Evolutionary conservation across 2,113 vertebrate genomes (phyloP).

Genomic region (Pleuronectes platessa): DNA sequence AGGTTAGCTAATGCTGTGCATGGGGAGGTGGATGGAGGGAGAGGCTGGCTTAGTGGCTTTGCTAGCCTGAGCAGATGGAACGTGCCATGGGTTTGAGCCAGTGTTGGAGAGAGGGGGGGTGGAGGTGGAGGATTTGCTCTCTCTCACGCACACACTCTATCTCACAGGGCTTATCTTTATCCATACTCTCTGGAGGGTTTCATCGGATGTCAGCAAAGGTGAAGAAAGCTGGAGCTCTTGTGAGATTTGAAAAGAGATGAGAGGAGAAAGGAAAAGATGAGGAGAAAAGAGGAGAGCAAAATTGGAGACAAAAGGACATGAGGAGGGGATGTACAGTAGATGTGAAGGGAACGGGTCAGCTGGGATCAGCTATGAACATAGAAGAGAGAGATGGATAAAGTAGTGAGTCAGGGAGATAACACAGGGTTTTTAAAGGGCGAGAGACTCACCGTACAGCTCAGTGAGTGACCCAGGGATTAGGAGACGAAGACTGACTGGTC

Average conservation of each 20-base stretch:
- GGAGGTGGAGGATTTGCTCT: slow-evolving; percentile 43
- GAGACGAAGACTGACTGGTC: slow-evolving; percentile 2
- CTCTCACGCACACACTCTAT: slow-evolving; percentile 51
- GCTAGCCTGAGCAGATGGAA: slow-evolving; percentile 49
- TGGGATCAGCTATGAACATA: slow-evolving; percentile 21
- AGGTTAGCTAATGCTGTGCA: slow-evolving; percentile 60
- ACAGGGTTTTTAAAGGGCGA: slow-evolving; percentile 11
- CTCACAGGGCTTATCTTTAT: slow-evolving; percentile 69
- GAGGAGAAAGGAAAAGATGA: not conserved
- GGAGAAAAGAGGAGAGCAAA: not conserved
- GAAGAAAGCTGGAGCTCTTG: slow-evolving; percentile 38
- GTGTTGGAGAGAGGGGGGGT: slow-evolving; percentile 17
- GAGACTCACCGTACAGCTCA: slow-evolving; percentile 6
- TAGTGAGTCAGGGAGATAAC: slow-evolving; percentile 7
- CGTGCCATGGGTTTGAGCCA: slow-evolving; percentile 59
- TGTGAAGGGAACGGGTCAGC: slow-evolving; percentile 22
- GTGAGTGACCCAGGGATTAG: slow-evolving; percentile 23
- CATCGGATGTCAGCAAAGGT: slow-evolving; percentile 46
- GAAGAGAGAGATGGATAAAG: slow-evolving; percentile 35
- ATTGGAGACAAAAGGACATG: slow-evolving; percentile 10
- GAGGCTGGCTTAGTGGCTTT: slow-evolving; percentile 70
- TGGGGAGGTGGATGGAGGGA: slow-evolving; percentile 44
- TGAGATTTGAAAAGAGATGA: slow-evolving; percentile 3
- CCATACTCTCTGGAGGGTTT: slow-evolving; percentile 49
- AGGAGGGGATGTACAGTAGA: not conserved